Conservation (phyloP, 2,113 vertebrate genomes). For the Bos indicus region DNA sequence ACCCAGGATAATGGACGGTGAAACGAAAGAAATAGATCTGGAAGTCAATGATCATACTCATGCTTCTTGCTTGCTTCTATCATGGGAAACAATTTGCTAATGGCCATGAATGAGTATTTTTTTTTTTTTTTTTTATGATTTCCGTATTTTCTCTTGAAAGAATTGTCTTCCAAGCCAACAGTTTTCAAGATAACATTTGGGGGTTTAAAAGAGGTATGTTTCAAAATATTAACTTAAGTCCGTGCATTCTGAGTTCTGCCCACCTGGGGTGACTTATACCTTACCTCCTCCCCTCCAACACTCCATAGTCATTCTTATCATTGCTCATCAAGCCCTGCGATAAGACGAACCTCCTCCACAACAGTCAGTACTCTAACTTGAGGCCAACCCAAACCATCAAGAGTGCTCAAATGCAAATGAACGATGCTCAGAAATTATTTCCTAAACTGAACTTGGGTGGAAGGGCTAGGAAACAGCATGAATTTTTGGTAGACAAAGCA, state of each 20-base stretch:
- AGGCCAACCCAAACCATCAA: not conserved
- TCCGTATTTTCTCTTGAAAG: not conserved
- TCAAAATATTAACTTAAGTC: not conserved
- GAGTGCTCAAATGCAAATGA: not conserved
- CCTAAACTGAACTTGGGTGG: not conserved
- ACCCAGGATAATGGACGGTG: not conserved
- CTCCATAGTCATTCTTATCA: not conserved
- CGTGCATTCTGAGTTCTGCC: not conserved
- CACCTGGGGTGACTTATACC: not conserved
- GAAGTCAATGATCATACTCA: not conserved
- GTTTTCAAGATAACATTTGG: not conserved
- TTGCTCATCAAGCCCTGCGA: not conserved
- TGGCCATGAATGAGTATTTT: not conserved
- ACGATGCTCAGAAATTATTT: not conserved
- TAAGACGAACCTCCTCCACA: not conserved
- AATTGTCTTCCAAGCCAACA: not conserved
- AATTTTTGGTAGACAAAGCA: not conserved
- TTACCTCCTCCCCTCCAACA: not conserved
- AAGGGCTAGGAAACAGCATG: not conserved
- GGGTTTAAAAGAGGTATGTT: not conserved
- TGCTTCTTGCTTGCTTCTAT: not conserved
- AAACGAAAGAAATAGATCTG: not conserved
- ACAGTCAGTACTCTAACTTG: not conserved
- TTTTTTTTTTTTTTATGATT: not conserved
- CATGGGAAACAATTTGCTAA: not conserved